Conservation (phyloP, 2,797 vertebrate genomes). For the Xiphorhynchus erythropygius region DNA sequence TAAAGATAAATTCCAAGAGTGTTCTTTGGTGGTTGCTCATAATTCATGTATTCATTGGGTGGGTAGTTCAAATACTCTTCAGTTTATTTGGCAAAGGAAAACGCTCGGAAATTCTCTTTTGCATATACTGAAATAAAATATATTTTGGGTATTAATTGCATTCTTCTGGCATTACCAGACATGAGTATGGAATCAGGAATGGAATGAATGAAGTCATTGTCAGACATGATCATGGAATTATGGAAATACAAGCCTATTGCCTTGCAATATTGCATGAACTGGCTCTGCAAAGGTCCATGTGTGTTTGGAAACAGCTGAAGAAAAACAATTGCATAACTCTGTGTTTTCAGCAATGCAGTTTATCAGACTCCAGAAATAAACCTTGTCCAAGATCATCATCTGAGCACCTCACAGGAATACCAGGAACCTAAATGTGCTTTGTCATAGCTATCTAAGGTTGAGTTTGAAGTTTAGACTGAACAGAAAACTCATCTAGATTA, state of each 20-base stretch:
- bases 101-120: background rate
- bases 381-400: background rate
- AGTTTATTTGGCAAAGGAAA: background rate
- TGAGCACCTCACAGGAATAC: background rate
- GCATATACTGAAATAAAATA: background rate
- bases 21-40: background rate
- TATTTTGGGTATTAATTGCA: background rate
- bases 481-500: background rate
- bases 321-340: background rate
- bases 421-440: background rate
- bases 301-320: background rate
- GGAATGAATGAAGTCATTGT: background rate
- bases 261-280: background rate
- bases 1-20: background rate
- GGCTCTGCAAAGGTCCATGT: background rate
- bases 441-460: too few species aligned
- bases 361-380: background rate
- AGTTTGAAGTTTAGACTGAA: background rate
- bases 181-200: background rate
- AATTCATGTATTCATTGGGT: background rate
- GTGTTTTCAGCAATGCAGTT: background rate
- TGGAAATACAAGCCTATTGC: background rate
- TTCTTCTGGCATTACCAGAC: background rate
- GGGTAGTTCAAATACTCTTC: background rate
- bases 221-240: background rate